phyloP scores from a whole-genome alignment of 2,113 vertebrate species.

The Plestiodon gilberti region DNA sequence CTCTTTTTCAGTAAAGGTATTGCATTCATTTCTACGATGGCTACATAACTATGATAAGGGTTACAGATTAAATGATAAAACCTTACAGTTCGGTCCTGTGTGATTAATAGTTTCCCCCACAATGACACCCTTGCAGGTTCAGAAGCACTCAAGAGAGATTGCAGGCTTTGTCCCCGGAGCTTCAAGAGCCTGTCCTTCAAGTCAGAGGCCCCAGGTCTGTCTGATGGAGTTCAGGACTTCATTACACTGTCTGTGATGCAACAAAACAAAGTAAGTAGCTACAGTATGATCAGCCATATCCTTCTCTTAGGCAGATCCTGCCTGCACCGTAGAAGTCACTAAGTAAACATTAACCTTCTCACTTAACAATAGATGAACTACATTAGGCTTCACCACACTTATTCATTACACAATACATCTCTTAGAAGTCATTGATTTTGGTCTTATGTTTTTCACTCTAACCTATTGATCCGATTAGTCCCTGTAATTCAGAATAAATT shows the following conservation, averaged over 20 bases:
- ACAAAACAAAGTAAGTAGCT: too few relatives aligned
- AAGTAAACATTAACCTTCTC: background rate
- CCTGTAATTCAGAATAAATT: slow-evolving; percentile 57
- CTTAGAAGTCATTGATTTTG: slow-evolving; percentile 17
- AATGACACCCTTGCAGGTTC: too few relatives aligned
- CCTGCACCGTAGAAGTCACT: background rate
- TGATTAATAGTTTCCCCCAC: too few relatives aligned
- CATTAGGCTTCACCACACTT: background rate
- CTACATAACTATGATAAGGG: background rate
- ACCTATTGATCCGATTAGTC: slow-evolving; percentile 36
- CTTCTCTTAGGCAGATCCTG: background rate
- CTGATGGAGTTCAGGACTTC: background rate
- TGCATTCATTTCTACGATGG: background rate
- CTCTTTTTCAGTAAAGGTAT: background rate
- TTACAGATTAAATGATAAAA: too few relatives aligned
- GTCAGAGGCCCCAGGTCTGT: background rate
- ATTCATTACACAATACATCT: rapidly evolving
- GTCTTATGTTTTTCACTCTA: slow-evolving; percentile 25
- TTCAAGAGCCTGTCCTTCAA: background rate
- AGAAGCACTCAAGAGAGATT: background rate
- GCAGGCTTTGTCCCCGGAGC: rapidly evolving
- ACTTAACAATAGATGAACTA: background rate
- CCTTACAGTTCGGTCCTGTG: background rate
- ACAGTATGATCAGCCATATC: background rate
- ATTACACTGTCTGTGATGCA: background rate